Conservation (phyloP, 2,797 vertebrate species). For the Thamnophis elegans region DNA sequence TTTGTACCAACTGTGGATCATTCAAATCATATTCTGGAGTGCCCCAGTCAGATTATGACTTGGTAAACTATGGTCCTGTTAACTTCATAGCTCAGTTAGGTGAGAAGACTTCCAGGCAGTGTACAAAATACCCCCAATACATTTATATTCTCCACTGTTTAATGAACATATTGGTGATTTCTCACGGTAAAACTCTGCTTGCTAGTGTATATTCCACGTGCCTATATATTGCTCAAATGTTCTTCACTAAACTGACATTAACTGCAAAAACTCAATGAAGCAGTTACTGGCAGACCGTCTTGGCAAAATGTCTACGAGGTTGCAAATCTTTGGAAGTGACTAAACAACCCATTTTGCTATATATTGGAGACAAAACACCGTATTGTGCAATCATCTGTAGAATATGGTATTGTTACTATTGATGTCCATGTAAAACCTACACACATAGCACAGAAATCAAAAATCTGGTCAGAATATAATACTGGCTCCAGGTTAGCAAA, state of each 20-base stretch:
- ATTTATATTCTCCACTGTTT: neutral
- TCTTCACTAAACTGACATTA: neutral
- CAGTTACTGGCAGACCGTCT: neutral
- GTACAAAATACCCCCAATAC: neutral
- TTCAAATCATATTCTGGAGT: neutral
- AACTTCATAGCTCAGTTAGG: neutral
- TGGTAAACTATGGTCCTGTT: neutral
- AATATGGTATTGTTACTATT: neutral
- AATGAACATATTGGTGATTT: neutral
- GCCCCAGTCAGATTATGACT: neutral
- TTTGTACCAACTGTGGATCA: neutral
- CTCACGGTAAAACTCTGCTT: neutral
- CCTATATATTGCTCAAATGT: neutral
- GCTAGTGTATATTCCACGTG: neutral
- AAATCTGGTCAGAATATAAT: neutral
- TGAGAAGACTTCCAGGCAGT: neutral
- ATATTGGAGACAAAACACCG: neutral
- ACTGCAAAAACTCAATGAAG: neutral
- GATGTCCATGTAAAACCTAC: neutral
- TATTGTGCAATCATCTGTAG: neutral
- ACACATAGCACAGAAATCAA: neutral
- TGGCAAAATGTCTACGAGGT: neutral
- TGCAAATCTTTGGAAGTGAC: neutral
- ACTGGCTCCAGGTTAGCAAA: neutral
- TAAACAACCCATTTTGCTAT: neutral